Percentiles rank a stretch among this genome's conserved stretches.
phyloP scores from a whole-genome alignment of 2,113 vertebrate species.

The Megaceryle torquata region DNA sequence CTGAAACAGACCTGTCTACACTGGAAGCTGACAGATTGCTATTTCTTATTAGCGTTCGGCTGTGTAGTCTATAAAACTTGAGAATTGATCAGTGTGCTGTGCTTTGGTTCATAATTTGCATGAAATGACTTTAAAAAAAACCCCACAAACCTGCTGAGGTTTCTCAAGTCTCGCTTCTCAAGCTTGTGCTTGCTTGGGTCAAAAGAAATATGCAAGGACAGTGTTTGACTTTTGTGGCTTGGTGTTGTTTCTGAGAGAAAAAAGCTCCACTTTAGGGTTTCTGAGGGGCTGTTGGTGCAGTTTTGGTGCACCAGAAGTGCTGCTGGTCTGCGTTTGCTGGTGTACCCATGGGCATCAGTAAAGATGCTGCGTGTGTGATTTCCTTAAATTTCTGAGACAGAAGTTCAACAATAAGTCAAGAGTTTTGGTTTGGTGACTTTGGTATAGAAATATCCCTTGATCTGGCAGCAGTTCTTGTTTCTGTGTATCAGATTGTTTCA shows the following conservation, averaged over 20 bases:
- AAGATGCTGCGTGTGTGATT: not conserved
- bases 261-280: not conserved
- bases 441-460: not conserved
- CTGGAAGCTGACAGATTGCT: not conserved
- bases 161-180: not conserved
- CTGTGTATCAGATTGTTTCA: rapidly evolving
- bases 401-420: not conserved
- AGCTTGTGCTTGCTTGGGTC: not conserved
- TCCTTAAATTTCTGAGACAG: not conserved
- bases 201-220: not conserved
- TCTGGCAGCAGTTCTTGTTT: not conserved
- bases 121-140: not conserved
- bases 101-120: not conserved
- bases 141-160: not conserved
- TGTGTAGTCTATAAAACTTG: not conserved
- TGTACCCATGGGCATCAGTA: not conserved
- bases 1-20: not conserved
- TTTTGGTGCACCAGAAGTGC: not conserved
- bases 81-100: not conserved
- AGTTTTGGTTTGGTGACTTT: not conserved
- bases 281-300: not conserved
- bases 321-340: not conserved
- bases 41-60: not conserved
- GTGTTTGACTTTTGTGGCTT: not conserved
- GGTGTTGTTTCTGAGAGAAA: not conserved